A percentile compares a stretch with the other conserved stretches of the same genome.
These are phyloP conservation scores for Lasaia peninsularis DNA, from an alignment of 1,140 invertebrate species.

Conservation along the genomic window DNA sequence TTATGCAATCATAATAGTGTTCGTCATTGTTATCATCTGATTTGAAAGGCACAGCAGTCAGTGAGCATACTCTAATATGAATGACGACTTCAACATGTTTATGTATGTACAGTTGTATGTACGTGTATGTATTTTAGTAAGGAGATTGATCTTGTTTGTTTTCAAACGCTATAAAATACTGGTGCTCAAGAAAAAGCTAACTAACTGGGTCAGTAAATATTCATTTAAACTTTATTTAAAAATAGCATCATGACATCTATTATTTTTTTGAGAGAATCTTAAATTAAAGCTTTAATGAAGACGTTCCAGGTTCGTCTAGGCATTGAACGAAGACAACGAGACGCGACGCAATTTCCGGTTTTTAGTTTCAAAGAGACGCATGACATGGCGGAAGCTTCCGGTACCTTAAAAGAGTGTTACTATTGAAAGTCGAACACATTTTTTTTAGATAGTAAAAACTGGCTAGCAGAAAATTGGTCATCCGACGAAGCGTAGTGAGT, in stretches of 20 bases:
- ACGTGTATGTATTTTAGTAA: too few relatives aligned
- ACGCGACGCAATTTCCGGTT: constrained; percentile 70
- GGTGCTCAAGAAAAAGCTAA: neutral
- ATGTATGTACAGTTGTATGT: too few relatives aligned
- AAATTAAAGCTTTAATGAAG: constrained; percentile 64
- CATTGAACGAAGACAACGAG: constrained; percentile 46
- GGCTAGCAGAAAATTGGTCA: too few relatives aligned
- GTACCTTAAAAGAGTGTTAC: constrained; percentile 29
- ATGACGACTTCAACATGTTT: too few relatives aligned
- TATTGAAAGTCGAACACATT: constrained; percentile 19
- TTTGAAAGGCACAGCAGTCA: too few relatives aligned
- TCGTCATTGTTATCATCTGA: too few relatives aligned
- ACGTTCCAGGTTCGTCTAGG: constrained; percentile 43
- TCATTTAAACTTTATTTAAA: neutral
- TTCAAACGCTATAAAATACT: too few relatives aligned
- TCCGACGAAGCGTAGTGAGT: too few relatives aligned
- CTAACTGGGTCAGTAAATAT: neutral
- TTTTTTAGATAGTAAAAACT: neutral
- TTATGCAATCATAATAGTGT: too few relatives aligned
- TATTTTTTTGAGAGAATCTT: constrained; percentile 14
- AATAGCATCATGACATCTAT: neutral
- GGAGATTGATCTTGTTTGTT: neutral
- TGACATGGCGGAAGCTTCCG: constrained; percentile 36
- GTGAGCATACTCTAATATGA: too few relatives aligned
- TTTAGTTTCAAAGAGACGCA: constrained; percentile 67